These are phyloP conservation scores for Trichacis sp. DNA, from an alignment of 2,888 invertebrate genomes.

Conservation along the genomic window DNA sequence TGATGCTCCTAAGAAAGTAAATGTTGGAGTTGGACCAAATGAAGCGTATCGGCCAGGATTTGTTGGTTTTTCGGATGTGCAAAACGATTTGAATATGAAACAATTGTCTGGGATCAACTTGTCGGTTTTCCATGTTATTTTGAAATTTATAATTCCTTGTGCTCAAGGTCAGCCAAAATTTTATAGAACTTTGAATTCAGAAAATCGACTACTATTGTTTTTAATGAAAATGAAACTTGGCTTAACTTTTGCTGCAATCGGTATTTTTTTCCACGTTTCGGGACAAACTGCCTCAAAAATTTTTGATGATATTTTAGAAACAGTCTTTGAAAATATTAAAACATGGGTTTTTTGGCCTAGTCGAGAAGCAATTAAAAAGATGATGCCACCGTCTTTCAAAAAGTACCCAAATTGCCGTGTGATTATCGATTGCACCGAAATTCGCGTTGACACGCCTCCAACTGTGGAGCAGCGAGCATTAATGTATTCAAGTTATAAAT, in stretches of 20 bases:
- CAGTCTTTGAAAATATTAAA: slow-evolving; percentile 11
- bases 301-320: slow-evolving; percentile 32
- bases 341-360: slow-evolving; percentile 40
- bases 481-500: slow-evolving; percentile 41
- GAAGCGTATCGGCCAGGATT: slow-evolving; percentile 6
- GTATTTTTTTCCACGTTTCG: slow-evolving; percentile 25
- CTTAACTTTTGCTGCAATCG: slow-evolving; percentile 25
- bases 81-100: slow-evolving; percentile 14
- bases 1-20: too few species aligned
- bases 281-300: slow-evolving; percentile 22
- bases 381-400: slow-evolving; percentile 22
- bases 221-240: slow-evolving; percentile 37
- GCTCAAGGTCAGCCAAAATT: slow-evolving; percentile 20
- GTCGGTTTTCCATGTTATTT: slow-evolving; percentile 18
- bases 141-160: slow-evolving; percentile 23
- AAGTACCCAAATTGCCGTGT: slow-evolving; percentile 35
- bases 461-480: slow-evolving; percentile 33
- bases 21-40: too few species aligned
- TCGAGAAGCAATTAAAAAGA: slow-evolving; percentile 30
- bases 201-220: slow-evolving; percentile 30
- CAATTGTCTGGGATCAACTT: slow-evolving; percentile 18
- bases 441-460: slow-evolving; percentile 28
- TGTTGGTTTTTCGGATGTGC: slow-evolving; percentile 21
- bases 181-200: slow-evolving; percentile 18
- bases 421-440: slow-evolving; percentile 37